Conservation (phyloP, 1,140 invertebrate genomes). For the Leptinotarsa undecemlineata region DNA sequence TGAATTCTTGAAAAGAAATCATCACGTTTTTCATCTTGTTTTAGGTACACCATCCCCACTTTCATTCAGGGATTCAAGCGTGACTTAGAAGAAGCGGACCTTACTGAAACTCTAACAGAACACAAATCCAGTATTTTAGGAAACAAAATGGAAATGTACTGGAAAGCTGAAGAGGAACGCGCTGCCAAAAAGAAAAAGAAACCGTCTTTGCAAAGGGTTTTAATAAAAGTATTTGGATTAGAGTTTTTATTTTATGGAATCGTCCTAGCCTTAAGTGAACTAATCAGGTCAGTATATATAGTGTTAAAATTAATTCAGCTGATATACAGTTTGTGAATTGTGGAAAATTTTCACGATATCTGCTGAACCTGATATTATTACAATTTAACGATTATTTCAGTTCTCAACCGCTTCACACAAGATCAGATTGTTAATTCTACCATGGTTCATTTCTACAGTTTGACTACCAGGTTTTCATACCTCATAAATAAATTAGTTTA, state of each 20-base stretch:
- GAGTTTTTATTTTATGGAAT: slow-evolving; percentile 52
- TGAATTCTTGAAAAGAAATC: neutral
- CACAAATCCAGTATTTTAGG: slow-evolving; percentile 63
- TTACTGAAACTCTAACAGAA: slow-evolving; percentile 63
- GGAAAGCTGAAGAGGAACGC: slow-evolving; percentile 56
- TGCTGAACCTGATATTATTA: too few species aligned
- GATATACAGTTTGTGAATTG: too few species aligned
- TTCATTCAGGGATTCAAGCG: slow-evolving; percentile 60
- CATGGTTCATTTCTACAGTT: too few species aligned
- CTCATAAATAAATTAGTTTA: too few species aligned
- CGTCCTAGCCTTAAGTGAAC: slow-evolving; percentile 48
- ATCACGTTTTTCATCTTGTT: slow-evolving; percentile 31
- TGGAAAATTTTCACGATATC: too few species aligned
- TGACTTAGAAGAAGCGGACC: slow-evolving; percentile 61
- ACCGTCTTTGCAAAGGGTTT: slow-evolving; percentile 51
- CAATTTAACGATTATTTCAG: too few species aligned
- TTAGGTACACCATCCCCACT: slow-evolving; percentile 59
- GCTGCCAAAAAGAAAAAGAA: slow-evolving; percentile 42
- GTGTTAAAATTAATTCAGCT: too few species aligned
- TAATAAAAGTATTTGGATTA: slow-evolving; percentile 46
- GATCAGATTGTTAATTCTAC: too few species aligned
- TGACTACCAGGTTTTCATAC: too few species aligned
- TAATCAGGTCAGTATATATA: slow-evolving; percentile 45
- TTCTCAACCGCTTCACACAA: too few species aligned
- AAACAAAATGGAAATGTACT: slow-evolving; percentile 60